Percentiles rank a stretch among this genome's conserved stretches.
These are phyloP conservation scores for Orthosia incerta DNA, from an alignment of 2,888 invertebrate species.

Conservation along the genomic window DNA sequence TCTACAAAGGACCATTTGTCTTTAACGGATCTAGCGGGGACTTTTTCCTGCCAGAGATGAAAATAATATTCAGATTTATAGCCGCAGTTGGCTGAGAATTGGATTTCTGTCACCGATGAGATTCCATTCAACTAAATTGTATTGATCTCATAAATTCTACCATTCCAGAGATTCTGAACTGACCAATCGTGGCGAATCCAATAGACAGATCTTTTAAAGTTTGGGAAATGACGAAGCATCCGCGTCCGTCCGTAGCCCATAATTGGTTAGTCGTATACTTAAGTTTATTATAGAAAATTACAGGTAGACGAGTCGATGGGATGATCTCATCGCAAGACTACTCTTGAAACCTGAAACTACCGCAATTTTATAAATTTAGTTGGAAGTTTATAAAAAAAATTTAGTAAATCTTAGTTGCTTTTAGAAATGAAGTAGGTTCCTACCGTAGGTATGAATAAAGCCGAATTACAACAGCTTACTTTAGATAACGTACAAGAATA, in stretches of 20 bases:
- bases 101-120: constrained; percentile 46
- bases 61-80: constrained; percentile 75
- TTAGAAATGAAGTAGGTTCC: not conserved
- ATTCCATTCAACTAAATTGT: constrained; percentile 46
- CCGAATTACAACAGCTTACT: constrained; percentile 7
- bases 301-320: constrained; percentile 69
- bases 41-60: constrained; percentile 76
- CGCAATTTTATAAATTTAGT: constrained; percentile 14
- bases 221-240: constrained; percentile 65
- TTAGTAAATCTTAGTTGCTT: not conserved
- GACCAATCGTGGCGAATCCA: constrained; percentile 14
- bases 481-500: constrained; percentile 27
- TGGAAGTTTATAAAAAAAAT: constrained; percentile 5
- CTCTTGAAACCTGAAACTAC: constrained; percentile 36
- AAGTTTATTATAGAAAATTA: constrained; percentile 82
- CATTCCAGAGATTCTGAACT: constrained; percentile 10
- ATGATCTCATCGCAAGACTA: constrained; percentile 64
- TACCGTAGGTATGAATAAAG: not conserved
- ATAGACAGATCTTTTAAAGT: constrained; percentile 46
- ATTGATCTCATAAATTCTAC: constrained; percentile 41
- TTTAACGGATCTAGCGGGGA: constrained; percentile 82
- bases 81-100: constrained; percentile 51
- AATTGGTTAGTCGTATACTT: constrained; percentile 74
- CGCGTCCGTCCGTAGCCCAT: constrained; percentile 59
- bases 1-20: constrained; percentile 88